Base-by-base conservation (phyloP, 2,888 invertebrate species). In the Embidobia sp. region DNA sequence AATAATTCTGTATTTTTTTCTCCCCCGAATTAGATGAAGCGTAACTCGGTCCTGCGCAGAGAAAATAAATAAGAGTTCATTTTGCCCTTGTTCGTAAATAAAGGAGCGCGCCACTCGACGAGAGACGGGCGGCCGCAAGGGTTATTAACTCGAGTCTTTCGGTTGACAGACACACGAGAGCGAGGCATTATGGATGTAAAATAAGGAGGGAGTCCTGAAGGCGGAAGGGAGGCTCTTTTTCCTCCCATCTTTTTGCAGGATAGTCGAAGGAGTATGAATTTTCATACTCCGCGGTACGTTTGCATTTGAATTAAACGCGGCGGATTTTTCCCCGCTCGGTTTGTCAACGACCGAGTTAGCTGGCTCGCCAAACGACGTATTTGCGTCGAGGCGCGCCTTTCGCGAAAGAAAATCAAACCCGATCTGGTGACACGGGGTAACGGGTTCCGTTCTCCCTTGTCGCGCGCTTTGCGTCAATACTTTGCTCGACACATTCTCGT, bases 141-240 rank as follows among this genome's bases (percentile, higher is more conserved):
- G 78, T 61, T 76, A 80, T 80, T 80, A 80, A 78, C 31, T 80
- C 55, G 55, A 76, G 76, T 69, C 67, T 79, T 79, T 67, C 49
- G 67, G 74, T 76, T 78, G 79, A 77, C 77, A 72, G 74, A 75
- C 76, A 55, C 55, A 61, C 55, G 49, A 57, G 26, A 42, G 61
- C 31, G 57, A 26, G 18, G 44, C 22, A 59, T 53, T 67, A 66
- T 44, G 18, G 35, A 27, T 35, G 51, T 42, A 44, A 74, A 66
- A 42, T n/a, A 31, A 27, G 53, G 64, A 37, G 33, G 53, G 64
- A 37, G 10, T 49, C 26, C 19, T 51, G 10, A n/a, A 49, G 35
- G 44, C 37, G 33, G 18, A 59, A 35, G 66, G 44, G 26, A 44
- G 15, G 6, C 3, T 27, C n/a, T 29, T 49, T 37, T 2, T n/a